Base-by-base conservation (phyloP, 1,140 invertebrate genomes). In the Drosophila prosaltans region DNA sequence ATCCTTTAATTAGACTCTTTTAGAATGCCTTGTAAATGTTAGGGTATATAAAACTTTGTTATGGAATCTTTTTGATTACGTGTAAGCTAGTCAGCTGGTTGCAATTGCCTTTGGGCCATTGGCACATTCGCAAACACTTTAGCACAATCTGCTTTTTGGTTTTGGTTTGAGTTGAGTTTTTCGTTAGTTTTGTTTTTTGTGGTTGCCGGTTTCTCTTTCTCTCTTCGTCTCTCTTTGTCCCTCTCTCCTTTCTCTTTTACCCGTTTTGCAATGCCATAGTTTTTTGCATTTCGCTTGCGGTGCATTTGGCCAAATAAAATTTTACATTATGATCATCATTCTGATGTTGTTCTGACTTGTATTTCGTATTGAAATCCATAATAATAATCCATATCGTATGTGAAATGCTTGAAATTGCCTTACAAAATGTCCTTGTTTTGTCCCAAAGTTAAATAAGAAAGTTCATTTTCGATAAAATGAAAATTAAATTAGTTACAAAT, bases 121-220 rank as follows among this genome's bases (percentile, higher is more conserved):
- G 82, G 77, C 68, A 84, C 68, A 84, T 73, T 84, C 48, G 61
- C 74, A 85, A 81, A 72, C 78, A 86, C 63, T 78, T 79, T 85
- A 74, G 82, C 74, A 39, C 78, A 81, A 85, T 76, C 69, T 79
- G 82, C 78, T 74, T 79, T 64, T 63, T 41, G 21, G 30, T 41
- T 41, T 30, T 26, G 32, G 36, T 41, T 66, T 36, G 40, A n/a
- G 57, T 16, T 51, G 21, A 21, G 21, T 51, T 51, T 51, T 36
- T 36, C 6, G 28, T 57, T 40, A 58, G 58, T 75, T 41, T 32
- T 57, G 59, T 43, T 59, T n/a, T 45, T 64, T 61, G 66, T 54
- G 41, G 62, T 55, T 54, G 70, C n/a, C 6, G 32, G 32, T 36
- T 36, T 36, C 28, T 0, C 2, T 30, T 9, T 48, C 21, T 48